Percentiles rank a stretch among this genome's conserved stretches.
Evolutionary conservation across 2,797 vertebrate genomes (phyloP).

Genomic region (Smutsia temminckii): DNA sequence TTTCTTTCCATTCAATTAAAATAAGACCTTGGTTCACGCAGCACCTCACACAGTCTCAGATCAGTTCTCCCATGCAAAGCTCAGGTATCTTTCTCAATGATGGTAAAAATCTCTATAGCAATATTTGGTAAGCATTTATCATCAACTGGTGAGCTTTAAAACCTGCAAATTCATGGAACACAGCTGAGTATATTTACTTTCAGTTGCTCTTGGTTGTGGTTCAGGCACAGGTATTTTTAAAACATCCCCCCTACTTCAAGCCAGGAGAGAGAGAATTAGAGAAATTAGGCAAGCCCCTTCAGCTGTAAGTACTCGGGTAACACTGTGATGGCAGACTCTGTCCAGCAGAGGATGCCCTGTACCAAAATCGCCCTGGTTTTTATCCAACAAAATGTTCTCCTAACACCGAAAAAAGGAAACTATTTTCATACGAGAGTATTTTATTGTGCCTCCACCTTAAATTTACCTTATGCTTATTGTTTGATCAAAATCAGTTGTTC

Average conservation of each 20-base stretch:
- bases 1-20: not conserved
- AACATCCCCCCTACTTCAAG: not conserved
- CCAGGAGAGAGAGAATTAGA: not conserved
- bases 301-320: not conserved
- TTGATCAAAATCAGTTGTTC: conserved; percentile 24
- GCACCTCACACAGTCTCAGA: not conserved
- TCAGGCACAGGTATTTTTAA: not conserved
- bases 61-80: not conserved
- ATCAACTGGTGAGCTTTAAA: not conserved
- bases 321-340: conserved; percentile 60
- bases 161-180: not conserved
- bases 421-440: not conserved
- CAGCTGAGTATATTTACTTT: not conserved
- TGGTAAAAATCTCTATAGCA: not conserved
- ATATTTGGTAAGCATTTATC: not conserved
- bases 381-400: not conserved
- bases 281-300: not conserved
- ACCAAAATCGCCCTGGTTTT: conserved; percentile 42
- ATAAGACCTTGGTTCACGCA: not conserved
- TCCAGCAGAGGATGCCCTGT: conserved; percentile 81
- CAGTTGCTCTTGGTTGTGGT: not conserved
- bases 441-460: not conserved
- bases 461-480: not conserved
- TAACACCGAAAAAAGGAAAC: not conserved
- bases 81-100: not conserved